Evolutionary conservation across 2,113 vertebrate species (phyloP), one percentile per base, ranked within the genome.

Genomic region (Petromus typicus): DNA sequence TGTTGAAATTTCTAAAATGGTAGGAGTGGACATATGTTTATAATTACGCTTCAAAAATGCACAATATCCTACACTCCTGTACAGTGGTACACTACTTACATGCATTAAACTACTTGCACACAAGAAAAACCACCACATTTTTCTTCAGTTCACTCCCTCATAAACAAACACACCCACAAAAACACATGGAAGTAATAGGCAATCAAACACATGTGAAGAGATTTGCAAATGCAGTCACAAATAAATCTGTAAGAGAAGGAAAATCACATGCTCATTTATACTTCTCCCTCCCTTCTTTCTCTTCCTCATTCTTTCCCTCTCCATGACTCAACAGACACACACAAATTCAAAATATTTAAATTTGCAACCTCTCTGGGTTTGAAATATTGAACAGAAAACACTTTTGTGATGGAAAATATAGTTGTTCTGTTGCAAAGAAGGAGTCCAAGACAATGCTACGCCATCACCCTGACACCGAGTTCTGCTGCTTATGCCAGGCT

Each of bases 131-230:
- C 71, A 90, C 76, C 45, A 87, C 57, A 95, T 93, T 92, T 93
- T 96, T 88, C 57, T 69, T 78, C 3, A 67, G 32, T 78, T 95
- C 30, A 90, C 48, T 87, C n/a, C 79, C 78, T 97, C 66, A 90
- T 84, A 93, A 95, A 95, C 76, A 97, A 95, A 95, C 59, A 93
- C 93, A 92, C 87, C 90, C 92, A 88, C 82, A 87, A 30, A 82
- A 91, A 96, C 94, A 96, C 76, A 95, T 88, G 80, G 81, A 93
- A 96, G 73, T 78, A 96, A 91, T 95, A 96, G 90, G 64, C 22
- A 91, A 43, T 43, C 57, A 78, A 84, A 89, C 63, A 86, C 80
- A 96, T 51, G 51, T 63, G 89, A 86, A 81, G 54, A 93, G 11
- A 81, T 88, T 90, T 93, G 32, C 64, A 95, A 93, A 92, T 64